Percentiles rank a stretch among this genome's conserved stretches.
Conservation (phyloP, 2,113 vertebrate genomes). For the Nettapus auritus region DNA sequence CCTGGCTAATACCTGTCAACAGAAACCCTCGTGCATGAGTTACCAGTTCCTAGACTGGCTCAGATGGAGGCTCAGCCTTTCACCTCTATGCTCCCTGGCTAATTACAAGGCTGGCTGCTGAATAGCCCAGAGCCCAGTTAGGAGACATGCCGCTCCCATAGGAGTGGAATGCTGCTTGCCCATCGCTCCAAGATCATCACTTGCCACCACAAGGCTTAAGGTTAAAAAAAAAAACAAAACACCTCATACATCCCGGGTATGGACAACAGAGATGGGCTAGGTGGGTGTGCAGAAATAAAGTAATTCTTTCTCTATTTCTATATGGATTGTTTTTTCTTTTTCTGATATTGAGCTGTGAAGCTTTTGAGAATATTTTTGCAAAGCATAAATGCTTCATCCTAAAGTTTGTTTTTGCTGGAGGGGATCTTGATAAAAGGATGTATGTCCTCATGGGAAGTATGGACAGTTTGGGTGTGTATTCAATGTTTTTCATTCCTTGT, state of each 20-base stretch:
- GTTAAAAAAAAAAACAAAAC: neutral
- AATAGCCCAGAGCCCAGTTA: neutral
- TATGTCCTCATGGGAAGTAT: neutral
- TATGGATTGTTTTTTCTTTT: no score
- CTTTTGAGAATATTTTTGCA: neutral
- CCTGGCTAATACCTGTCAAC: neutral
- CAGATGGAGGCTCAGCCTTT: neutral
- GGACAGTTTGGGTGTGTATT: neutral
- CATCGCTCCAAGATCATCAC: neutral
- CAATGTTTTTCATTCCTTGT: neutral
- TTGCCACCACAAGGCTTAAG: neutral
- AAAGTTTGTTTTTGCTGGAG: neutral
- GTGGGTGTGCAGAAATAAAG: neutral
- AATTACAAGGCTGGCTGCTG: conserved; percentile 3
- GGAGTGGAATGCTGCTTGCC: conserved; percentile 1
- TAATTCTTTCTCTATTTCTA: neutral
- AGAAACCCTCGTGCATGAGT: neutral
- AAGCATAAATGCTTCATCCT: neutral
- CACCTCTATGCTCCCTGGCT: neutral
- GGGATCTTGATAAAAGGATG: neutral
- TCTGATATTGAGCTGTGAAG: neutral
- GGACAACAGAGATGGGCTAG: neutral
- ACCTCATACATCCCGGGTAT: neutral
- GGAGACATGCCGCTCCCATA: neutral
- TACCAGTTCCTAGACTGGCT: conserved; percentile 41